A percentile compares a stretch with the other conserved stretches of the same genome.
Evolutionary conservation across 2,113 vertebrate genomes (phyloP).

Genomic region (Astatoreochromis straeleni): DNA sequence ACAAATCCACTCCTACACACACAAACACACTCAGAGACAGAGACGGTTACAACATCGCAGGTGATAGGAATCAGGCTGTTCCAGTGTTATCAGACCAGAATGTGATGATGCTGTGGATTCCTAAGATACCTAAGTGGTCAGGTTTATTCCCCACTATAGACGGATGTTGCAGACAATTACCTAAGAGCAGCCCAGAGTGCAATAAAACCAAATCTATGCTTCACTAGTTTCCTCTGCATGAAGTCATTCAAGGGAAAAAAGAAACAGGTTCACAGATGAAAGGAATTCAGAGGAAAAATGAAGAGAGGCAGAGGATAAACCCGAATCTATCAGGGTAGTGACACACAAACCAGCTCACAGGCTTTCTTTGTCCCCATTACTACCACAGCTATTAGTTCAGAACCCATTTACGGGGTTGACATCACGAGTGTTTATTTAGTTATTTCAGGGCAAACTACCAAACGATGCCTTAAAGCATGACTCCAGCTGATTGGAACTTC

Average conservation of each 20-base stretch:
- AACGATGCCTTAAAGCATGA: not conserved
- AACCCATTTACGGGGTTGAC: not conserved
- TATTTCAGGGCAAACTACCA: not conserved
- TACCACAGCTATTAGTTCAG: not conserved
- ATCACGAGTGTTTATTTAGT: not conserved
- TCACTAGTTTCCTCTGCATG: slow-evolving; percentile 1
- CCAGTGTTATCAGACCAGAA: slow-evolving; percentile 52
- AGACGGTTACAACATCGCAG: slow-evolving; percentile 38
- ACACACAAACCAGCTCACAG: not conserved
- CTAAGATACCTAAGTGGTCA: slow-evolving; percentile 55
- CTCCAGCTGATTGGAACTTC: not conserved
- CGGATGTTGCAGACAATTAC: slow-evolving; percentile 36
- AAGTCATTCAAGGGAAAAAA: slow-evolving; percentile 53
- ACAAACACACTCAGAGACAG: slow-evolving; percentile 15
- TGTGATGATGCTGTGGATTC: slow-evolving; percentile 64
- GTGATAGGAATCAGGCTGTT: slow-evolving; percentile 62
- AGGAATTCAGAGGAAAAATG: slow-evolving; percentile 34
- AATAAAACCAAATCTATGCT: slow-evolving; percentile 50
- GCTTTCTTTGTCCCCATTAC: not conserved
- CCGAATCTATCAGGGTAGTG: not conserved
- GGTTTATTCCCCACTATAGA: slow-evolving; percentile 51
- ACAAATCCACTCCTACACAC: slow-evolving; percentile 41
- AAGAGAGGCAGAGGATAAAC: not conserved
- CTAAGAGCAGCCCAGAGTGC: slow-evolving; percentile 22
- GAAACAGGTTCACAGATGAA: slow-evolving; percentile 38